A percentile compares a stretch with the other conserved stretches of the same genome.
phyloP scores from a whole-genome alignment of 2,113 vertebrate species.

The Serilophus lunatus region DNA sequence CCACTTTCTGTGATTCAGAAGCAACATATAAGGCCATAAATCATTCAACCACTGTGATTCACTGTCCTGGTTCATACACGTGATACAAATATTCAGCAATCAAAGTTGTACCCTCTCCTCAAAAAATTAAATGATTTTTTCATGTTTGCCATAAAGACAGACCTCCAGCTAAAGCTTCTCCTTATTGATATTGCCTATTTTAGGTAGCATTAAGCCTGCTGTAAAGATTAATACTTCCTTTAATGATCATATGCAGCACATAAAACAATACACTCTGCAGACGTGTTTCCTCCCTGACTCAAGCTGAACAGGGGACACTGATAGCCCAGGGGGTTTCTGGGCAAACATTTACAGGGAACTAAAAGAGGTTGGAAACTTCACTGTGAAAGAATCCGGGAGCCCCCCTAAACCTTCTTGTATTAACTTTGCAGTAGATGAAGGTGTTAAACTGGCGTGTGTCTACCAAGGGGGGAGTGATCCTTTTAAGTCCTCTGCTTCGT shows the following conservation, averaged over 20 bases:
- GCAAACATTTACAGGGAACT: background rate
- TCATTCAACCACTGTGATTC: background rate
- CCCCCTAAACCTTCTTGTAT: background rate
- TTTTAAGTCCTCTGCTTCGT: constrained; percentile 76
- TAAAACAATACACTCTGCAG: background rate
- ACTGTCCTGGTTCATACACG: background rate
- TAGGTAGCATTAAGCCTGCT: background rate
- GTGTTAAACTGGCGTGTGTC: constrained; percentile 61
- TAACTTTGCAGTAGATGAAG: constrained; percentile 29
- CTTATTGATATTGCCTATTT: background rate
- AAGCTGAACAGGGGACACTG: background rate
- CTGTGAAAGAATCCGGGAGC: background rate
- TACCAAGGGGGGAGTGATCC: constrained; percentile 67
- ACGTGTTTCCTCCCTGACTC: background rate
- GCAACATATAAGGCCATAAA: background rate
- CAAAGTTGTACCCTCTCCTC: background rate
- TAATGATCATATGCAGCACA: background rate
- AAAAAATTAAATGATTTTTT: background rate
- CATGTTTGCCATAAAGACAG: background rate
- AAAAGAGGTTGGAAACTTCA: background rate
- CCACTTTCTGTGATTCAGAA: background rate
- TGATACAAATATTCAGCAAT: background rate
- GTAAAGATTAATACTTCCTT: background rate
- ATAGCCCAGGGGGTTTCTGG: background rate
- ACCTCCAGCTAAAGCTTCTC: background rate